These are phyloP conservation scores for Brachionus sp. DNA, from an alignment of 1,140 invertebrate genomes.

Conservation along the genomic window DNA sequence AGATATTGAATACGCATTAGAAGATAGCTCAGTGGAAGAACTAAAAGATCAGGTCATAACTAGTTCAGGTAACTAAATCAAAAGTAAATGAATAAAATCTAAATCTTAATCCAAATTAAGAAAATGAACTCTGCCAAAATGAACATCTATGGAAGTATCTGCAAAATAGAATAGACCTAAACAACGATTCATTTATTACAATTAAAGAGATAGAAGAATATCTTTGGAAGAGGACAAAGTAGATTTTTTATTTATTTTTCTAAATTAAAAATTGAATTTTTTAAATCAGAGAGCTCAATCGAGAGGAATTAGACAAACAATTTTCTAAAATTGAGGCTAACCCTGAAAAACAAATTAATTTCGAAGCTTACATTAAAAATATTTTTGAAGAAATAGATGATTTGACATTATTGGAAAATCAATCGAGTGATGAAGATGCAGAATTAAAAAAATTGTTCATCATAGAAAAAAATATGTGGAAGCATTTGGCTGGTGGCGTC, in stretches of 20 bases:
- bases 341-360: neutral
- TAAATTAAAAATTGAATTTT: neutral
- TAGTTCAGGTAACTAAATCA: neutral
- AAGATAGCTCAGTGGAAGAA: neutral
- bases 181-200: conserved; percentile 6
- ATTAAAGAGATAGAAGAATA: neutral
- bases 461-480: conserved; percentile 29
- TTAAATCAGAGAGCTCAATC: neutral
- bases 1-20: neutral
- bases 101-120: neutral
- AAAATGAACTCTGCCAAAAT: neutral
- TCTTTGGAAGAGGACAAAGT: conserved; percentile 9
- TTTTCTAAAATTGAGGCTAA: neutral
- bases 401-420: neutral
- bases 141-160: neutral
- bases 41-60: neutral
- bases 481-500: neutral
- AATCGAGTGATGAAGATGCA: neutral
- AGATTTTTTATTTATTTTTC: neutral
- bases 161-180: neutral
- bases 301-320: neutral
- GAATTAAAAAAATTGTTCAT: neutral
- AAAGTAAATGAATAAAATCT: neutral
- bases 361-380: neutral
- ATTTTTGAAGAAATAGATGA: conserved; percentile 28